A percentile compares a stretch with the other conserved stretches of the same genome.
phyloP scores from a whole-genome alignment of 2,888 invertebrate species.

The Aphidoletes aphidimyza region DNA sequence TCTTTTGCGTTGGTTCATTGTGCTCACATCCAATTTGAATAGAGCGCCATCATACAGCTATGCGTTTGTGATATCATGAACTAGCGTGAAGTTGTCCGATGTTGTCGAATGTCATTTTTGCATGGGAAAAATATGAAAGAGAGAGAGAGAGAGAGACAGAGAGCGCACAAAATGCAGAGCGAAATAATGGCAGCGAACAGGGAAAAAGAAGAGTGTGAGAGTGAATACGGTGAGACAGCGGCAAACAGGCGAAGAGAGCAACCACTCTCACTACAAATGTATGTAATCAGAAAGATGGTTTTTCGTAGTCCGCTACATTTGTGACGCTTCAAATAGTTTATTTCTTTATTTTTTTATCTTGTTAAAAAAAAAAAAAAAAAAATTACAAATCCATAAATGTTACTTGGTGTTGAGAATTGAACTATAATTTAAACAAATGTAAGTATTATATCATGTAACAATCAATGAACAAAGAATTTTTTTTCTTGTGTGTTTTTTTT shows the following conservation, averaged over 20 bases:
- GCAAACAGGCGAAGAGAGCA: neutral
- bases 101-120: no score
- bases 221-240: conserved; percentile 8
- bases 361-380: conserved; percentile 1
- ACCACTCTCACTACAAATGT: conserved; percentile 21
- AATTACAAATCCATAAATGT: conserved; percentile 32
- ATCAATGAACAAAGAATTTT: no score
- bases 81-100: no score
- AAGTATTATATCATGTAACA: neutral
- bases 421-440: conserved; percentile 30
- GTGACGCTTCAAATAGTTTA: conserved; percentile 54
- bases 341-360: conserved; percentile 47
- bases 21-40: no score
- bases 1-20: no score
- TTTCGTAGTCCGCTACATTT: conserved; percentile 54
- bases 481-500: no score
- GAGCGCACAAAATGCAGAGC: neutral
- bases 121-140: no score
- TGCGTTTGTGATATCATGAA: no score
- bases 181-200: neutral
- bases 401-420: conserved; percentile 51
- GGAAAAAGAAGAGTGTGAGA: neutral
- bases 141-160: neutral
- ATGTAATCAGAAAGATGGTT: conserved; percentile 54
- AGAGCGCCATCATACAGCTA: no score